Conservation (phyloP, 1,140 invertebrate genomes). For the Cryptotermes secundus region DNA sequence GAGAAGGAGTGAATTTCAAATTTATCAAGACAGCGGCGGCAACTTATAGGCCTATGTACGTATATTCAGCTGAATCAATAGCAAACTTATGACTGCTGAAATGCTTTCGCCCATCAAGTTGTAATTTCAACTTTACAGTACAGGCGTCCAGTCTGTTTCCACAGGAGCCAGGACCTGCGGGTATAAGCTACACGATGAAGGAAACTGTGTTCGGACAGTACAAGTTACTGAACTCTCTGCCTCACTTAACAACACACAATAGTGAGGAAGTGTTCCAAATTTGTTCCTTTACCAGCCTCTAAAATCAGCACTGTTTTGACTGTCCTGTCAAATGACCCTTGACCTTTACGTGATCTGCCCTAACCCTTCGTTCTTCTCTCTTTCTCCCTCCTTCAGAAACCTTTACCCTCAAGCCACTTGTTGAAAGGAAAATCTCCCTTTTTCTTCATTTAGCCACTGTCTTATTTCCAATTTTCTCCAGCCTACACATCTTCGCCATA, state of each 20-base stretch:
- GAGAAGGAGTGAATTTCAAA: too few species aligned
- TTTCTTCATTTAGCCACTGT: not conserved
- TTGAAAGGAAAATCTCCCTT: conserved; percentile 17
- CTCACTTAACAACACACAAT: not conserved
- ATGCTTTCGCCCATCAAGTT: too few species aligned
- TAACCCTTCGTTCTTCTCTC: not conserved
- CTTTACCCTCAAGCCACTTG: not conserved
- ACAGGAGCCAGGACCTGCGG: too few species aligned
- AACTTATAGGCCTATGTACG: too few species aligned
- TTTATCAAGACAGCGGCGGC: too few species aligned
- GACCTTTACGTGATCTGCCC: not conserved
- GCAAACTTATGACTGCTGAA: too few species aligned
- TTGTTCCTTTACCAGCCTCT: not conserved
- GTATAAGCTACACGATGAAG: too few species aligned
- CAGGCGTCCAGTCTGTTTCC: too few species aligned
- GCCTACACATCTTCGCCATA: not conserved
- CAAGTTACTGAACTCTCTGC: too few species aligned
- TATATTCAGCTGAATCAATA: too few species aligned
- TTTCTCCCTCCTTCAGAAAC: not conserved
- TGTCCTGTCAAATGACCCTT: conserved; percentile 17
- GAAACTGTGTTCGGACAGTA: too few species aligned
- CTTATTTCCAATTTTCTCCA: not conserved
- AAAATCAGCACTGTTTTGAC: conserved; percentile 8
- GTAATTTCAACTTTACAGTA: too few species aligned
- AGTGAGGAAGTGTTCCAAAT: not conserved